These are phyloP conservation scores for Clarias laeviceps DNA, from an alignment of 2,797 vertebrate genomes.

Conservation along the genomic window DNA sequence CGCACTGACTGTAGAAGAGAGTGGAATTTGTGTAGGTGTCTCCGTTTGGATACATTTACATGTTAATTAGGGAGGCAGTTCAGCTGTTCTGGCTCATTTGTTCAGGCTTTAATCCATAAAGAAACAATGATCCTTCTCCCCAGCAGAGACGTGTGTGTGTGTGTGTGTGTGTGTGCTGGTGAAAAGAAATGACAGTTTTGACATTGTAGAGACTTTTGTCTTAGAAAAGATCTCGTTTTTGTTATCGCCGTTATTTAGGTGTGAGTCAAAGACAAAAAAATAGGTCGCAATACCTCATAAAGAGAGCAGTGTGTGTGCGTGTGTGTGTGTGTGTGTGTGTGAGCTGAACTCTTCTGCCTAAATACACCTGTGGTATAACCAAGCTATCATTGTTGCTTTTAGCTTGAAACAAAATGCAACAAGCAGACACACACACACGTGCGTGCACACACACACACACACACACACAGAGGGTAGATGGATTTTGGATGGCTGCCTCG, in stretches of 20 bases:
- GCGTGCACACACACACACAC: not conserved
- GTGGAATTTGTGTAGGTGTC: slow-evolving; percentile 53
- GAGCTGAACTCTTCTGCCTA: not conserved
- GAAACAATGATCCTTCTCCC: slow-evolving; percentile 68
- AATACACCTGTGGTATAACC: slow-evolving; percentile 21
- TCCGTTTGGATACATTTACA: slow-evolving; percentile 60
- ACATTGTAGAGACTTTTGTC: not conserved
- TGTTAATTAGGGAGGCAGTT: slow-evolving; percentile 57
- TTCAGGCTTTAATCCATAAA: slow-evolving; percentile 69
- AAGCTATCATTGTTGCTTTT: not conserved
- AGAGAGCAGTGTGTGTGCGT: not conserved
- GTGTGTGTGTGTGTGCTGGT: slow-evolving; percentile 29
- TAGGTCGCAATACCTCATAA: not conserved
- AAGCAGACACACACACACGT: not conserved
- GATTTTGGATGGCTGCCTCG: slow-evolving; percentile 40
- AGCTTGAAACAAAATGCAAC: slow-evolving; percentile 14
- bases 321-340: slow-evolving; percentile 4
- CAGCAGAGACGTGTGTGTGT: slow-evolving; percentile 41
- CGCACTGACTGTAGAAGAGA: slow-evolving; percentile 20
- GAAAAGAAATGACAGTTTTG: slow-evolving; percentile 3
- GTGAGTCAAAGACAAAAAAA: not conserved
- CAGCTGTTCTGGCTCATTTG: slow-evolving; percentile 71
- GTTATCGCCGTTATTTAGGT: not conserved
- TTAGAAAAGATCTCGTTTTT: not conserved
- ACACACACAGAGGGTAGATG: slow-evolving; percentile 48